A percentile compares a stretch with the other conserved stretches of the same genome.
These are phyloP conservation scores for Brachionus koreanus DNA, from an alignment of 1,140 invertebrate genomes.

Conservation along the genomic window DNA sequence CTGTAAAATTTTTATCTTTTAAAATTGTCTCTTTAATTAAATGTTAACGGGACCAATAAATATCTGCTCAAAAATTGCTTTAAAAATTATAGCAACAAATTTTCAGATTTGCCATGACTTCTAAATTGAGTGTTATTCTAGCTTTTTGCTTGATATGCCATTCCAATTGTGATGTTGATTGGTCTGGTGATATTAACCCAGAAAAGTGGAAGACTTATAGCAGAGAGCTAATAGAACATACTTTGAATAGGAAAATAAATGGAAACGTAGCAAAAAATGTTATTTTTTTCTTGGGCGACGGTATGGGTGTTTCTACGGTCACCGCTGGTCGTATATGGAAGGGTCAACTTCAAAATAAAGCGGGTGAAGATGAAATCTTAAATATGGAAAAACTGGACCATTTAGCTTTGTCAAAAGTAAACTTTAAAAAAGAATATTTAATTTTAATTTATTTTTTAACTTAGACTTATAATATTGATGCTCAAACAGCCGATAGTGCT, in stretches of 20 bases:
- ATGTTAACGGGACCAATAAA: neutral
- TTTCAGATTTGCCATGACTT: neutral
- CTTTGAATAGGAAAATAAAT: neutral
- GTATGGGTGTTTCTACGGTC: constrained; percentile 84
- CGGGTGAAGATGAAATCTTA: constrained; percentile 65
- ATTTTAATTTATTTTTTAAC: constrained; percentile 63
- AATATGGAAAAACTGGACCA: constrained; percentile 44
- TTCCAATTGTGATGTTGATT: neutral
- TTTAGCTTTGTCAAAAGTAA: constrained; percentile 46
- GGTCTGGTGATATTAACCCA: neutral
- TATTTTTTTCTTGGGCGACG: constrained; percentile 84
- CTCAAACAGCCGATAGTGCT: constrained; percentile 81
- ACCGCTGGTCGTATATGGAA: constrained; percentile 74
- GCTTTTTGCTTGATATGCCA: neutral
- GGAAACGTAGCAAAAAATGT: constrained; percentile 72
- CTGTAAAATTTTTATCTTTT: neutral
- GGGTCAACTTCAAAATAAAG: constrained; percentile 62
- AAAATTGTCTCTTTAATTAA: neutral
- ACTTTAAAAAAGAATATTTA: neutral
- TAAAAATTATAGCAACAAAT: neutral
- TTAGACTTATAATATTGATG: constrained; percentile 81
- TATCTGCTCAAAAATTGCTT: neutral
- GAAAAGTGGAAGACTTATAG: constrained; percentile 16
- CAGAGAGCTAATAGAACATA: neutral
- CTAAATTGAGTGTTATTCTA: neutral